These are phyloP conservation scores for Ditylenchus weischeri DNA, from an alignment of 2,888 invertebrate genomes.

Conservation along the genomic window DNA sequence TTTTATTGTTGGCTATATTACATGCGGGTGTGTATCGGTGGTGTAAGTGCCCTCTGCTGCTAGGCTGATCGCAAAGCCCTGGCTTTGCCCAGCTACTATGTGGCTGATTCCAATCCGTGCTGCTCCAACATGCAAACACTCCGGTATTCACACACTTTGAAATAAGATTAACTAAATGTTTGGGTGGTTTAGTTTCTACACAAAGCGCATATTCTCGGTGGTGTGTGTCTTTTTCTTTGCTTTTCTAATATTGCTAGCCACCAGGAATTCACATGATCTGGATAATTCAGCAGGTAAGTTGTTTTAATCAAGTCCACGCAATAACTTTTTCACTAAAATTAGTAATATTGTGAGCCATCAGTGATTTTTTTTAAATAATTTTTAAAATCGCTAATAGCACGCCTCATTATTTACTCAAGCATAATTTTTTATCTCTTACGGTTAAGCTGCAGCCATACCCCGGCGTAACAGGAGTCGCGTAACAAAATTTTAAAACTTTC, in stretches of 20 bases:
- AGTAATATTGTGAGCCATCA: too few relatives aligned
- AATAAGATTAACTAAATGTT: not conserved
- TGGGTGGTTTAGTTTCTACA: slow-evolving; percentile 37
- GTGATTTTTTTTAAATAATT: too few relatives aligned
- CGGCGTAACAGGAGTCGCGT: too few relatives aligned
- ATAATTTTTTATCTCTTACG: too few relatives aligned
- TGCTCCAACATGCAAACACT: slow-evolving; percentile 7
- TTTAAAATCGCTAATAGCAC: too few relatives aligned
- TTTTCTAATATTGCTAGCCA: slow-evolving; percentile 46
- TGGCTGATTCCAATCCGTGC: not conserved
- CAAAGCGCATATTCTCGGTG: slow-evolving; percentile 48
- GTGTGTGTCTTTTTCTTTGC: slow-evolving; percentile 49
- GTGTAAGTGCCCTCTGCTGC: not conserved
- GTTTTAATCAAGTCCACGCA: not conserved
- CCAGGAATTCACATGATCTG: slow-evolving; percentile 16
- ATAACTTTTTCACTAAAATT: too few relatives aligned
- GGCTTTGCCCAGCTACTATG: slow-evolving; percentile 3
- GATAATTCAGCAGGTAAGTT: not conserved
- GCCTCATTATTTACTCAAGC: too few relatives aligned
- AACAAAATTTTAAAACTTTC: too few relatives aligned
- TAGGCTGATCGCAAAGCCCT: slow-evolving; percentile 2
- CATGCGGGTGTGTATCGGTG: slow-evolving; percentile 2
- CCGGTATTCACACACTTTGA: not conserved
- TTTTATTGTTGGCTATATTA: not conserved
- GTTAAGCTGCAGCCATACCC: too few relatives aligned